Percentiles rank a stretch among this genome's conserved stretches.
Evolutionary conservation across 2,888 invertebrate species (phyloP).

Genomic region (Eupithecia abbreviata): DNA sequence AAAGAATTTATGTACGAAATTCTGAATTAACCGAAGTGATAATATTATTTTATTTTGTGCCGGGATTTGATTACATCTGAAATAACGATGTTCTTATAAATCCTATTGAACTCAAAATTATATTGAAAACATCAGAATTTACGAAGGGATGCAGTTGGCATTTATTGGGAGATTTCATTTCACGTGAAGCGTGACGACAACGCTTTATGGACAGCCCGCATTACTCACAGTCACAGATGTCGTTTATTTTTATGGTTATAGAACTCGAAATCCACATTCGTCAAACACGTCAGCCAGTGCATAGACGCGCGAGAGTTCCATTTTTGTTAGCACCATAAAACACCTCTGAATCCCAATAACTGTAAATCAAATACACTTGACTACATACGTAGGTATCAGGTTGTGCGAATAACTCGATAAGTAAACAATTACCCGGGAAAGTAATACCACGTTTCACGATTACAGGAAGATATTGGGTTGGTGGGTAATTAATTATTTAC

Average conservation of each 20-base stretch:
- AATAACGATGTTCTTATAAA: neutral
- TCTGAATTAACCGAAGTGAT: neutral
- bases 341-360: neutral
- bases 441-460: neutral
- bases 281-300: slow-evolving; percentile 6
- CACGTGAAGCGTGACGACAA: neutral
- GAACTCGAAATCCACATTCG: slow-evolving; percentile 7
- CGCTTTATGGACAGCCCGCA: slow-evolving; percentile 5
- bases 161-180: neutral
- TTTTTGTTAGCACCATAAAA: neutral
- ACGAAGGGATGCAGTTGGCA: neutral
- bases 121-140: neutral
- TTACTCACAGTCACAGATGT: slow-evolving; percentile 10
- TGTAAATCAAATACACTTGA: neutral
- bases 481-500: neutral
- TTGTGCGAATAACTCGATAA: slow-evolving; percentile 2
- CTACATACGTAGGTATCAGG: neutral
- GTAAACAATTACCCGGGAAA: neutral
- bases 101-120: neutral
- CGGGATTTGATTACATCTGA: slow-evolving; percentile 9
- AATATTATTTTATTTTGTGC: slow-evolving; percentile 20
- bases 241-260: slow-evolving; percentile 8
- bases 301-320: neutral
- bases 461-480: neutral
- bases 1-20: no score